Percentiles rank a stretch among this genome's conserved stretches.
phyloP scores from a whole-genome alignment of 92 coral and sea anemone genomes.

The Palythoa grandis region DNA sequence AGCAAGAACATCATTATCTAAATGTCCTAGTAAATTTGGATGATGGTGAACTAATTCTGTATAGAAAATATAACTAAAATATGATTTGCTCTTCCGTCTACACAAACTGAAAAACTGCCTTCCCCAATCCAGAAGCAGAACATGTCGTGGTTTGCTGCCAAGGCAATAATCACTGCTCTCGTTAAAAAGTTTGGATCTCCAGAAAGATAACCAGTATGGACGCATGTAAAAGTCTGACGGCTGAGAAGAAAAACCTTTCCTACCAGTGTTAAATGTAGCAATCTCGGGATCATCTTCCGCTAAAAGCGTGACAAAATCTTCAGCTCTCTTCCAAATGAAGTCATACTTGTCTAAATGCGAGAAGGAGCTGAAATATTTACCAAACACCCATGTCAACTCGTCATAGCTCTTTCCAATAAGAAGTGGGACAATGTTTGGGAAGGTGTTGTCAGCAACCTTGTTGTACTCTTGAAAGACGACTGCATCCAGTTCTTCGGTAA shows the following conservation, averaged over 20 bases:
- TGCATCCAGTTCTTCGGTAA: conserved; percentile 11
- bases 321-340: conserved; percentile 31
- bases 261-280: conserved; percentile 27
- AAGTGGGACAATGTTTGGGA: conserved; percentile 26
- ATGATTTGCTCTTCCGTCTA: conserved; percentile 5
- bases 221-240: conserved; percentile 45
- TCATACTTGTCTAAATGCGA: conserved; percentile 27
- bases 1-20: conserved; percentile 18
- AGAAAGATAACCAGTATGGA: conserved; percentile 33
- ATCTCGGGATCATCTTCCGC: conserved; percentile 41
- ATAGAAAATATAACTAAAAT: conserved; percentile 30
- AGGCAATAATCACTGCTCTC: conserved; percentile 21
- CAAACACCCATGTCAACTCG: conserved; percentile 27
- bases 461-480: conserved; percentile 7
- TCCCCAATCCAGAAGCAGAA: conserved; percentile 30
- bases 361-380: conserved; percentile 17
- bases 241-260: conserved; percentile 25
- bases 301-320: conserved; percentile 16
- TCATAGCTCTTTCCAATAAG: conserved; percentile 35
- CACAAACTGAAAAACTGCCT: conserved; percentile 8
- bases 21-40: conserved; percentile 22
- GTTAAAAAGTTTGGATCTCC: conserved; percentile 23
- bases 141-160: conserved; percentile 30
- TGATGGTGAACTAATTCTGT: conserved; percentile 34
- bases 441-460: conserved; percentile 30